Percentiles rank a stretch among this genome's conserved stretches.
phyloP scores from a whole-genome alignment of 2,888 invertebrate species.

The Drosophila mayaguana region DNA sequence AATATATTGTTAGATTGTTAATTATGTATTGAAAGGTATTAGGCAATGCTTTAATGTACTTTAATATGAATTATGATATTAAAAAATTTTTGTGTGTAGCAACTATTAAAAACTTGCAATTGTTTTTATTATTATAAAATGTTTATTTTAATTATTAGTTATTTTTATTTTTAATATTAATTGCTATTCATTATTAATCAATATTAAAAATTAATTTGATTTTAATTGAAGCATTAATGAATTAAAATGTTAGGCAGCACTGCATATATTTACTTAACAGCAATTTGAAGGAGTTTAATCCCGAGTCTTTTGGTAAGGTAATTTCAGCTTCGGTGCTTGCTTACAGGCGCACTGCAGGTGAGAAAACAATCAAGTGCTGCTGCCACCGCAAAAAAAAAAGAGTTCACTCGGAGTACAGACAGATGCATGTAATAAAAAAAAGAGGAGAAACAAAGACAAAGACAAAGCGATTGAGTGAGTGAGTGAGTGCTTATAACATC shows the following conservation, averaged over 20 bases:
- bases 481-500: conserved; percentile 52
- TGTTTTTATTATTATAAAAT: no score
- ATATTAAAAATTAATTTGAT: no score
- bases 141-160: no score
- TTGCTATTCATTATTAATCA: no score
- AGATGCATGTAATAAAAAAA: neutral
- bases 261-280: neutral
- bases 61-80: no score
- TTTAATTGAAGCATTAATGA: no score
- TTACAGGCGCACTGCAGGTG: conserved; percentile 30
- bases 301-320: conserved; percentile 5
- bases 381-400: conserved; percentile 20
- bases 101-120: no score
- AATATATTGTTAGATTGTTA: neutral
- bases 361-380: conserved; percentile 54
- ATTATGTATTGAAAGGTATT: no score
- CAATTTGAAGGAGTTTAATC: no score
- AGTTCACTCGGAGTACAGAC: conserved; percentile 32
- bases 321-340: conserved; percentile 10
- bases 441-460: neutral
- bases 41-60: no score
- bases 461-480: neutral
- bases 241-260: neutral
- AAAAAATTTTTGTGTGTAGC: no score
- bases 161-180: no score